A percentile compares a stretch with the other conserved stretches of the same genome.
Conservation (phyloP, 1,140 invertebrate species). For the Coptotermes formosanus region DNA sequence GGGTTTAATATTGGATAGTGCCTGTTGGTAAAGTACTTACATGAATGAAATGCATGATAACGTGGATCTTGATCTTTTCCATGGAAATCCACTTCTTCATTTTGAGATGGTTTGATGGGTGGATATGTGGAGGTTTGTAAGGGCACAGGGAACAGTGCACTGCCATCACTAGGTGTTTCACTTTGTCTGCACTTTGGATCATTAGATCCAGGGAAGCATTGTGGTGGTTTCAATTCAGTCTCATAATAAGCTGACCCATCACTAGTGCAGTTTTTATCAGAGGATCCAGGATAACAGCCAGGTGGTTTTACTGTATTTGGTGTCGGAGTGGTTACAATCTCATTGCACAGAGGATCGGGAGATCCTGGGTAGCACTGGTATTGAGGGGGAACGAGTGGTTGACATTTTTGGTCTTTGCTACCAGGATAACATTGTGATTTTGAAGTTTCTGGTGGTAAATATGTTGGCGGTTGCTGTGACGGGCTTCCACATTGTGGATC, state of each 20-base stretch:
- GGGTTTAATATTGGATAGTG: not conserved
- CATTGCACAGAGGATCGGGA: constrained; percentile 38
- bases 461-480: constrained; percentile 33
- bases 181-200: constrained; percentile 27
- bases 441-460: constrained; percentile 30
- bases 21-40: constrained; percentile 39
- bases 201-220: constrained; percentile 30
- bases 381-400: not conserved
- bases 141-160: constrained; percentile 20
- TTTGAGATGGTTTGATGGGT: constrained; percentile 38
- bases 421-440: constrained; percentile 39
- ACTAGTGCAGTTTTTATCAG: constrained; percentile 36
- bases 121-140: constrained; percentile 38
- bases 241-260: not conserved
- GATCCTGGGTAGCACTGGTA: constrained; percentile 33
- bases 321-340: constrained; percentile 27
- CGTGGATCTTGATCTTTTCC: constrained; percentile 42
- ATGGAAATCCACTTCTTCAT: constrained; percentile 37
- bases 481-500: constrained; percentile 43
- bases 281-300: constrained; percentile 44
- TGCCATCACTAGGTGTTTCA: constrained; percentile 27
- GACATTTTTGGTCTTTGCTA: constrained; percentile 37
- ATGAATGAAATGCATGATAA: constrained; percentile 45
- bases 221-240: not conserved
- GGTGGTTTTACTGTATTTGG: constrained; percentile 36